Percentiles rank a stretch among this genome's conserved stretches.
These are phyloP conservation scores for Botia almorhae DNA, from an alignment of 2,797 vertebrate genomes.

Conservation along the genomic window DNA sequence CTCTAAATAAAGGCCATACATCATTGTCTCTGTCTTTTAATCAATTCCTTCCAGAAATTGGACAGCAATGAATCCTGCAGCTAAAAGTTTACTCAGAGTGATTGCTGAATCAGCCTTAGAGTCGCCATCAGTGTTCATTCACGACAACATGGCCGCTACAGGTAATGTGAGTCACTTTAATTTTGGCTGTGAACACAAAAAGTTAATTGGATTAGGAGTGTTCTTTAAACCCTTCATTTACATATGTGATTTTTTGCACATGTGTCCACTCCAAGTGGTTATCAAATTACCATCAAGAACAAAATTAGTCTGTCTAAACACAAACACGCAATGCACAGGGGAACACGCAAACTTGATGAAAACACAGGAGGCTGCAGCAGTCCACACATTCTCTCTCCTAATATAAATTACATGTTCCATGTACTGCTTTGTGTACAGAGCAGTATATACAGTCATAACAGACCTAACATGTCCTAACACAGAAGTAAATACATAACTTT, in stretches of 20 bases:
- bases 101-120: constrained; percentile 16
- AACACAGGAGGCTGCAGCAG: too few species aligned
- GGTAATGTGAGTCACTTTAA: constrained; percentile 7
- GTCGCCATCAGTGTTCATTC: neutral
- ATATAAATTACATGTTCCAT: neutral
- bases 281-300: constrained; percentile 22
- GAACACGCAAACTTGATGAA: too few species aligned
- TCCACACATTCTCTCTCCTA: neutral
- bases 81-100: neutral
- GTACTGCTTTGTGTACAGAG: neutral
- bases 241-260: neutral
- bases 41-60: constrained; percentile 28
- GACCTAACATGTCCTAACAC: too few species aligned
- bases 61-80: constrained; percentile 4
- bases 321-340: neutral
- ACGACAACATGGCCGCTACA: neutral
- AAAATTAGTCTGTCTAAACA: neutral
- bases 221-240: neutral
- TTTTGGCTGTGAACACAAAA: neutral
- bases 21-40: constrained; percentile 37
- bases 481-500: too few species aligned
- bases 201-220: constrained; percentile 5
- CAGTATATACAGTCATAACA: neutral
- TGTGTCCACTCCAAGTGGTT: neutral
- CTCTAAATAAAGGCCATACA: constrained; percentile 54